phyloP scores from a whole-genome alignment of 1,140 invertebrate genomes.

The Drosophila persimilis region DNA sequence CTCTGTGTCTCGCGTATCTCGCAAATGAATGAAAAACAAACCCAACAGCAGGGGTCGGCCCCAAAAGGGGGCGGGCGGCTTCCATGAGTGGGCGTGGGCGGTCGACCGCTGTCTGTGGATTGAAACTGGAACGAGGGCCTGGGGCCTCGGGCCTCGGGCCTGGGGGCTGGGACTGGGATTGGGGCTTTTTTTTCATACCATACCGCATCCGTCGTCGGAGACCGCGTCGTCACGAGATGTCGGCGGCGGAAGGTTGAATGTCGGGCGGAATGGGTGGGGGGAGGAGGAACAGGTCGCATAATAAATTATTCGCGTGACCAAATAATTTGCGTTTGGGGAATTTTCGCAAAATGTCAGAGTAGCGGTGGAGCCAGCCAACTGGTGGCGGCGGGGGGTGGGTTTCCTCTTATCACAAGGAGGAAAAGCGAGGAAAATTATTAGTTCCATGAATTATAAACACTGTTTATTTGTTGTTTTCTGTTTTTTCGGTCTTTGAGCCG shows the following conservation, averaged over 20 bases:
- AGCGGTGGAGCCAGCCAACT: background rate
- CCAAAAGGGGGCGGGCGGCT: slow-evolving; percentile 6
- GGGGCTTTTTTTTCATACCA: slow-evolving; percentile 41
- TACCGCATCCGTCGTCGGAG: slow-evolving; percentile 59
- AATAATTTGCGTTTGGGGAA: slow-evolving; percentile 73
- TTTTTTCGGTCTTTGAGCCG: background rate
- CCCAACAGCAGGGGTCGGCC: slow-evolving; percentile 4
- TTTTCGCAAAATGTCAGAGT: slow-evolving; percentile 46
- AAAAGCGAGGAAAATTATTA: slow-evolving; percentile 50
- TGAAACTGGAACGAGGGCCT: slow-evolving; percentile 3
- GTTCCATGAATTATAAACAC: slow-evolving; percentile 57
- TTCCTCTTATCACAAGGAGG: slow-evolving; percentile 30
- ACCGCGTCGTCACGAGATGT: slow-evolving; percentile 65
- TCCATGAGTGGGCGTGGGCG: slow-evolving; percentile 2
- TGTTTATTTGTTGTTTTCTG: slow-evolving; percentile 17
- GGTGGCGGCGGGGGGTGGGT: background rate
- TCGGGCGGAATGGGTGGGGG: background rate
- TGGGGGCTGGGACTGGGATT: slow-evolving; percentile 22
- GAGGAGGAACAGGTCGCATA: slow-evolving; percentile 62
- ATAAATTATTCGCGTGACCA: slow-evolving; percentile 81
- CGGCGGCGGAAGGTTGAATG: background rate
- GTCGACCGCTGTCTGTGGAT: too few species aligned
- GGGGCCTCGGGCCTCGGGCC: slow-evolving; percentile 1
- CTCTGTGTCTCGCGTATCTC: slow-evolving; percentile 38
- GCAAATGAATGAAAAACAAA: slow-evolving; percentile 71